Evolutionary conservation across 1,140 invertebrate genomes (phyloP).

Genomic region (Cyphomyrmex costatus): DNA sequence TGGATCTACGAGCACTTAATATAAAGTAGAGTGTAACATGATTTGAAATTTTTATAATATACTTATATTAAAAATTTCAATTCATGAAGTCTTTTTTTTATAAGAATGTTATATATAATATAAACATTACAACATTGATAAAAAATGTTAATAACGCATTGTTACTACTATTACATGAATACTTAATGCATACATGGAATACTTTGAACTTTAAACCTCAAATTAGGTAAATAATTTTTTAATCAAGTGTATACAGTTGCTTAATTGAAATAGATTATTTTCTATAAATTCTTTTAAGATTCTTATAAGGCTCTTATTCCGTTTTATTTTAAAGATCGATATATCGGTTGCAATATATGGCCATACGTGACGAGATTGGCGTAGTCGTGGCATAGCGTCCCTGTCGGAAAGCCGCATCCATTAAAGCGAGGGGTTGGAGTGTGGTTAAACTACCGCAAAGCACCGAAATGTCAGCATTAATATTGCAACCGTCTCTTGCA

Average conservation of each 20-base stretch:
- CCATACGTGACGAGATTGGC: constrained; percentile 40
- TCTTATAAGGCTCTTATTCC: not conserved
- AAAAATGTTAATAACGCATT: not conserved
- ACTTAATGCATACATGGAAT: too few species aligned
- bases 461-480: constrained; percentile 80
- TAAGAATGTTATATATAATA: too few species aligned
- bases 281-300: not conserved
- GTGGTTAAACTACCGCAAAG: constrained; percentile 74
- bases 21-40: too few species aligned
- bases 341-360: constrained; percentile 4
- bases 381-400: constrained; percentile 17
- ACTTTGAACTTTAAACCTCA: not conserved
- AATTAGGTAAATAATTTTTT: constrained; percentile 1
- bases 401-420: constrained; percentile 68
- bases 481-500: constrained; percentile 76
- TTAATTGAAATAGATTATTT: not conserved
- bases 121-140: too few species aligned
- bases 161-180: not conserved
- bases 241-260: not conserved
- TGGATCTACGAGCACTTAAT: too few species aligned
- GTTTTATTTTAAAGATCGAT: constrained; percentile 19
- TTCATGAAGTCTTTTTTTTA: too few species aligned
- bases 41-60: too few species aligned
- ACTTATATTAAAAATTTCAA: too few species aligned
- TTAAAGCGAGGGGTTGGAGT: constrained; percentile 42